phyloP scores from a whole-genome alignment of 2,797 vertebrate genomes.

The Leucoraja ocellata region DNA sequence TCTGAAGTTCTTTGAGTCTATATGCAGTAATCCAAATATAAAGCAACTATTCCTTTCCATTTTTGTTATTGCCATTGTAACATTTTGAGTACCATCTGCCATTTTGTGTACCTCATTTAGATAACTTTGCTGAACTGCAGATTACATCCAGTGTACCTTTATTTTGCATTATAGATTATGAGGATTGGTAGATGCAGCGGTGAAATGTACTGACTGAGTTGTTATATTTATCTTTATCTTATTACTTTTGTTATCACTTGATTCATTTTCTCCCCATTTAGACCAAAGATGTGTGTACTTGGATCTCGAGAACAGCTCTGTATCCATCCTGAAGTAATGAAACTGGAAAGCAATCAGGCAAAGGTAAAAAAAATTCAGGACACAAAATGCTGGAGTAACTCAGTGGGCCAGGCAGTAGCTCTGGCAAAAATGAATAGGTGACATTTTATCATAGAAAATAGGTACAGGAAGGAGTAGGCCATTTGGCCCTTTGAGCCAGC shows the following conservation, averaged over 20 bases:
- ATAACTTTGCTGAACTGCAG: not conserved
- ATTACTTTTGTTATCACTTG: not conserved
- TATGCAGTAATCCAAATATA: too few relatives aligned
- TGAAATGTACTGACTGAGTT: not conserved
- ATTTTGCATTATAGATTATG: not conserved
- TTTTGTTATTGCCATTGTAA: too few relatives aligned
- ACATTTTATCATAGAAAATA: too few relatives aligned
- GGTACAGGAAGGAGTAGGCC: too few relatives aligned
- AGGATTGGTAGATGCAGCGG: not conserved
- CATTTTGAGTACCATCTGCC: not conserved
- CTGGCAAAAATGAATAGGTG: too few relatives aligned
- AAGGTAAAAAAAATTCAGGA: conserved; percentile 63
- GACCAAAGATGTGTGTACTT: conserved; percentile 81
- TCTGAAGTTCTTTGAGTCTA: too few relatives aligned
- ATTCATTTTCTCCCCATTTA: conserved; percentile 46
- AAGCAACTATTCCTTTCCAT: too few relatives aligned
- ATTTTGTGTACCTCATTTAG: not conserved
- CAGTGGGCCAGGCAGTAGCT: too few relatives aligned
- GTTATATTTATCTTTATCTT: not conserved
- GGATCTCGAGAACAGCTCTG: conserved; percentile 93
- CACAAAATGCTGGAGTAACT: too few relatives aligned
- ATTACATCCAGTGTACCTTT: not conserved
- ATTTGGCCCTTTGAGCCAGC: too few relatives aligned
- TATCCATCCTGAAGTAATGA: conserved; percentile 81
- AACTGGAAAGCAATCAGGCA: conserved; percentile 76